phyloP scores from a whole-genome alignment of 2,888 invertebrate genomes.

The Brenthis ino region DNA sequence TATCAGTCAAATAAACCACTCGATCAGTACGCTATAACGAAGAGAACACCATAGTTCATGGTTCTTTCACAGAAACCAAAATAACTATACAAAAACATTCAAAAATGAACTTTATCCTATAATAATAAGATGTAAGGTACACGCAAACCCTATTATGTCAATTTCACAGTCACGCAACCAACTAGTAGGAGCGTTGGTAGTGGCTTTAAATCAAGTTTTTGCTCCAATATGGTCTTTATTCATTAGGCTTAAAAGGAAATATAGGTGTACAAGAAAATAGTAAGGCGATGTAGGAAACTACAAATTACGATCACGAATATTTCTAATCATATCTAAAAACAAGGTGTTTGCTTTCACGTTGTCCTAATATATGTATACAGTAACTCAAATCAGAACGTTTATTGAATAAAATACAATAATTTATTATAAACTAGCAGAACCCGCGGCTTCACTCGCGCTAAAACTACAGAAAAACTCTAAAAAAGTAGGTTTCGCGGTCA shows the following conservation, averaged over 20 bases:
- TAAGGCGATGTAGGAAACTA: constrained; percentile 38
- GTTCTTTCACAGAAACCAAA: constrained; percentile 32
- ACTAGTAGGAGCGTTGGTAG: constrained; percentile 40
- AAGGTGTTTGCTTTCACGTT: not conserved
- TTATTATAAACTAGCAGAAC: too few relatives aligned
- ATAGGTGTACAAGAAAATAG: constrained; percentile 37
- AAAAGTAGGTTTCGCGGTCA: too few relatives aligned
- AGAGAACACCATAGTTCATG: constrained; percentile 41
- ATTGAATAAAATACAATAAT: too few relatives aligned
- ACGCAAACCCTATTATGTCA: constrained; percentile 34
- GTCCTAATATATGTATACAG: not conserved
- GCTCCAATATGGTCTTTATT: not conserved
- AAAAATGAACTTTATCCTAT: constrained; percentile 34
- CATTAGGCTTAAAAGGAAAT: not conserved
- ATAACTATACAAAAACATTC: constrained; percentile 25
- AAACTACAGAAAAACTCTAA: too few relatives aligned
- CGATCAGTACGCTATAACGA: constrained; percentile 42
- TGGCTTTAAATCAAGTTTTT: constrained; percentile 20
- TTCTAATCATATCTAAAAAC: constrained; percentile 33
- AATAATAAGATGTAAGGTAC: constrained; percentile 27
- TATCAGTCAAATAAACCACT: constrained; percentile 41
- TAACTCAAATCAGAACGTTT: too few relatives aligned
- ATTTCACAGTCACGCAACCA: constrained; percentile 45
- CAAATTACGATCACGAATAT: constrained; percentile 40
- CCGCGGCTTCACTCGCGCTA: too few relatives aligned